Percentiles rank a stretch among this genome's conserved stretches.
These are phyloP conservation scores for Lophius piscatorius DNA, from an alignment of 2,113 vertebrate genomes.

Conservation along the genomic window DNA sequence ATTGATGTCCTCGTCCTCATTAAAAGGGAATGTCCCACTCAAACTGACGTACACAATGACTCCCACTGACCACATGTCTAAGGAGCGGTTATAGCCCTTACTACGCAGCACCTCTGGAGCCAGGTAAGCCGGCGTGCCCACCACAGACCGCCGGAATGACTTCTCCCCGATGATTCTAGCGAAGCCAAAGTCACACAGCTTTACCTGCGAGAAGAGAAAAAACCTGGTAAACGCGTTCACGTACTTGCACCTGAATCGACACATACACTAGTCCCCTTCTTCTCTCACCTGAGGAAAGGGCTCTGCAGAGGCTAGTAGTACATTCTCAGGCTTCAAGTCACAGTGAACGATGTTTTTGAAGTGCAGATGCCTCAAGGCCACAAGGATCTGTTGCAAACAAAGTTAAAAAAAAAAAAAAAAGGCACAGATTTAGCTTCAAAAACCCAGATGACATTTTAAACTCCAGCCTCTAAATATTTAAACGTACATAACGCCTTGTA, in stretches of 20 bases:
- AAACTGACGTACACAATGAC: slow-evolving; percentile 97
- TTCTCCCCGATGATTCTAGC: slow-evolving; percentile 98
- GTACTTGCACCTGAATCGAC: neutral
- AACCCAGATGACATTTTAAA: slow-evolving; percentile 9
- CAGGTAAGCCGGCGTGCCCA: slow-evolving; percentile 95
- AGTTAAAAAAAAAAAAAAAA: neutral
- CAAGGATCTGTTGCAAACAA: slow-evolving; percentile 88
- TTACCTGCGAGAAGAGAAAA: slow-evolving; percentile 83
- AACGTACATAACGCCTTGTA: neutral
- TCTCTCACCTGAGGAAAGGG: slow-evolving; percentile 91
- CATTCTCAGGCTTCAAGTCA: slow-evolving; percentile 98
- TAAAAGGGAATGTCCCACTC: slow-evolving; percentile 97
- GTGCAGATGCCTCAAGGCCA: slow-evolving; percentile 96
- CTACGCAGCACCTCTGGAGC: slow-evolving; percentile 96
- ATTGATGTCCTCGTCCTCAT: slow-evolving; percentile 98
- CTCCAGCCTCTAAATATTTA: slow-evolving; percentile 6
- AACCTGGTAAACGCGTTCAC: neutral
- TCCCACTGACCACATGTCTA: slow-evolving; percentile 99
- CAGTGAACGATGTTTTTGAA: slow-evolving; percentile 99
- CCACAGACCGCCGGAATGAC: slow-evolving; percentile 95
- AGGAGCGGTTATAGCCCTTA: slow-evolving; percentile 97
- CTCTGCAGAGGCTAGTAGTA: slow-evolving; percentile 96
- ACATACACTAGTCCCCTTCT: neutral
- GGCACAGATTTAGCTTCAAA: slow-evolving; percentile 6
- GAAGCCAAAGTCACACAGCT: slow-evolving; percentile 97